Evolutionary conservation across 2,888 invertebrate species (phyloP), one percentile per base, ranked within the genome.

Genomic region (Masnerella sp.): DNA sequence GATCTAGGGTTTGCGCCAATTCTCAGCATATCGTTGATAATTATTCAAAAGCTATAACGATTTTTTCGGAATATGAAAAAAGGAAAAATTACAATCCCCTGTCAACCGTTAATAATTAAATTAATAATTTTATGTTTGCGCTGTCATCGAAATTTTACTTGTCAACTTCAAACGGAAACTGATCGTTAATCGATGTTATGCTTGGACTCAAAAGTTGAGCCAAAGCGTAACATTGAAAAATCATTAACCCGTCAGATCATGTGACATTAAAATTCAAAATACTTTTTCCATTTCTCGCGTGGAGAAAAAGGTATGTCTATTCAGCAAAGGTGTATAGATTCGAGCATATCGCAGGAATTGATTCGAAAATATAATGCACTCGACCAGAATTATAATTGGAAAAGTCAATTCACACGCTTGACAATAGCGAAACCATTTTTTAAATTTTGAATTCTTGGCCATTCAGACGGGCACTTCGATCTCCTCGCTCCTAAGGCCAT

Each of bases 351-450:
- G 12, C 14, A 30, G 64, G 52, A 45, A 20, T 65, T 52, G 38
- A 32, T 71, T 64, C 59, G 59, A 40, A 58, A 58, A 32, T 28
- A 51, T 51, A 71, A 71, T 71, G 71, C 64, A 71, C 58, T 65
- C 45, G 64, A 72, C 59, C 65, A 52, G 71, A 65, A 72, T 72
- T 65, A 59, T 52, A 72, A 72, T 72, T 45, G 59, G 65, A 65
- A 72, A 72, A 72, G 71, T 59, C 65, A 65, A 72, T 72, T 72
- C 65, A 72, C 52, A 49, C 58, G 59, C 17, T 28, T 47, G 25
- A 72, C 71, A 72, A 65, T 51, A 18, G 52, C 28, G 9, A 42
- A 15, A 36, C 59, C 59, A 72, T 72, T 72, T 72, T 72, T 65
- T 65, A 72, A 65, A 72, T 51, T 56, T 40, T 11, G 43, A 64